A percentile compares a stretch with the other conserved stretches of the same genome.
Evolutionary conservation across 2,113 vertebrate genomes (phyloP).

Genomic region (Eulemur rufifrons): DNA sequence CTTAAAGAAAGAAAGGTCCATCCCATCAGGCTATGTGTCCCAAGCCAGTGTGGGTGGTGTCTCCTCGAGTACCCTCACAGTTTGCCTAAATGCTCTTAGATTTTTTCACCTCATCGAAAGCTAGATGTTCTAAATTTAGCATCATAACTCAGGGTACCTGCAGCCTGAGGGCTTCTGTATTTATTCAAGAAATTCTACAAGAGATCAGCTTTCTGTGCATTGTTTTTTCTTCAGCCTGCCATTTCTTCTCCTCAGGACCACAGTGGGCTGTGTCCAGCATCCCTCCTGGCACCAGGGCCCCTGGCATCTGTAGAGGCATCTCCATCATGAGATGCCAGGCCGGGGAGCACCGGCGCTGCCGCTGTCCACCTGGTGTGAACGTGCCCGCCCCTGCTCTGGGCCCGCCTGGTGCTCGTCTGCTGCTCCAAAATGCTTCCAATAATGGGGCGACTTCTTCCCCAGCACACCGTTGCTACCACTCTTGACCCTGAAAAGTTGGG

Average conservation of each 20-base stretch:
- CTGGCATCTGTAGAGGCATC: neutral
- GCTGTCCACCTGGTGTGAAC: neutral
- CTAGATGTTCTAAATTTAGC: neutral
- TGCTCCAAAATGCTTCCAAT: neutral
- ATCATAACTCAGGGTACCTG: neutral
- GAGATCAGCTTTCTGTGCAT: neutral
- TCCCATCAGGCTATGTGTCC: neutral
- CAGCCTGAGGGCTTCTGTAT: neutral
- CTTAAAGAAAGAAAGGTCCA: neutral
- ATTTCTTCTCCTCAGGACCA: neutral
- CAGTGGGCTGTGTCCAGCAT: neutral
- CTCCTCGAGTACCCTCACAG: neutral
- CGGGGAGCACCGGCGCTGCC: neutral
- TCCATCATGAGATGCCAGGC: neutral
- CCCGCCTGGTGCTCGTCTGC: neutral
- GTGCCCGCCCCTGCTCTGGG: neutral
- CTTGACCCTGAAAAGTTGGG: neutral
- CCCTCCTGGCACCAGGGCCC: neutral
- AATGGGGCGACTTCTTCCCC: neutral
- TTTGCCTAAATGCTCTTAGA: neutral
- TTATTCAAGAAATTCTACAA: neutral
- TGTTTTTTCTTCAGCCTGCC: neutral
- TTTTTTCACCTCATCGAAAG: neutral
- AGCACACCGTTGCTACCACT: neutral
- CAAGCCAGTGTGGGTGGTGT: neutral